A percentile compares a stretch with the other conserved stretches of the same genome.
Conservation (phyloP, 2,113 vertebrate species). For the Amphilophus citrinellus region DNA sequence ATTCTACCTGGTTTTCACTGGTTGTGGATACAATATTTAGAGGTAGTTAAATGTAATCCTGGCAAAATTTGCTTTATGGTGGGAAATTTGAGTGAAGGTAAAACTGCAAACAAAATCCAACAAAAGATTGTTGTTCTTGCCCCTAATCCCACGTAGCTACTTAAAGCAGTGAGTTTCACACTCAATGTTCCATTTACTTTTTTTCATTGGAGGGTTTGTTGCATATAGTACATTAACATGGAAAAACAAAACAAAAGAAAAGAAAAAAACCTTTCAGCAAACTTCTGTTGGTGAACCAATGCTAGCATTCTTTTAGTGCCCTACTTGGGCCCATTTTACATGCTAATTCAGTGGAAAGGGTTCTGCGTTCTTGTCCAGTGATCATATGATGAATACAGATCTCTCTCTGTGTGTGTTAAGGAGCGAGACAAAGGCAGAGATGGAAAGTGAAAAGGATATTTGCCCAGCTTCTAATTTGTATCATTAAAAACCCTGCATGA, state of each 20-base stretch:
- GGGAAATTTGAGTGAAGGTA: background rate
- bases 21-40: background rate
- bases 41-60: background rate
- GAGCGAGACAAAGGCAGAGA: slow-evolving; percentile 1
- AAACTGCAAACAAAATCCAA: background rate
- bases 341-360: background rate
- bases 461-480: slow-evolving; percentile 11
- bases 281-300: background rate
- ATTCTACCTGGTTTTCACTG: background rate
- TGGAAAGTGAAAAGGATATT: slow-evolving; percentile 1
- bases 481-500: slow-evolving; percentile 31
- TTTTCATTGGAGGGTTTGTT: background rate
- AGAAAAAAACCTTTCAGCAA: background rate
- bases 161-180: background rate
- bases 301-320: background rate
- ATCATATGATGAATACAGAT: background rate
- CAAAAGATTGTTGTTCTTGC: background rate
- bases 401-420: background rate
- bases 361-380: background rate
- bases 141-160: background rate
- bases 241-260: background rate
- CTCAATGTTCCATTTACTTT: background rate
- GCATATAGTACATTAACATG: background rate
- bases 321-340: background rate
- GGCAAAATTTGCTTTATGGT: background rate